Evolutionary conservation across 2,888 invertebrate species (phyloP).

Genomic region (Drosophila histrio): DNA sequence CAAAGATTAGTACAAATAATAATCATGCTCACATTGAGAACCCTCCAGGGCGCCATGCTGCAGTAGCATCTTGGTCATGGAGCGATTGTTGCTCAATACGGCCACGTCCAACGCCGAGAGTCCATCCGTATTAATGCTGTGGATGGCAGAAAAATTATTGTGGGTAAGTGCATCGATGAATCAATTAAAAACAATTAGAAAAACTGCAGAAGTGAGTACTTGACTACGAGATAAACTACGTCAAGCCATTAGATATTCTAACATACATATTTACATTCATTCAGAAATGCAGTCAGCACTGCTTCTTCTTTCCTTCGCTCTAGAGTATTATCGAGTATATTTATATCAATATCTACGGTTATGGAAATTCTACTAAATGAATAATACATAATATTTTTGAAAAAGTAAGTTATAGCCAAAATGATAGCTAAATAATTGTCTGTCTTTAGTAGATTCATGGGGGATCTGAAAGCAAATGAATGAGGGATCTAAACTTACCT

Average conservation of each 20-base stretch:
- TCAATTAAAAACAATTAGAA: background rate
- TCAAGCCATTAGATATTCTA: too few relatives aligned
- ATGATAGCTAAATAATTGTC: too few relatives aligned
- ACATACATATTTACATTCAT: too few relatives aligned
- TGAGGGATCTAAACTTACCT: slow-evolving; percentile 86
- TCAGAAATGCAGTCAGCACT: too few relatives aligned
- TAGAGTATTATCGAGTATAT: too few relatives aligned
- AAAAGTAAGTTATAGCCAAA: too few relatives aligned
- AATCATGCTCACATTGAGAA: slow-evolving; percentile 87
- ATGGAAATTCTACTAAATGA: too few relatives aligned
- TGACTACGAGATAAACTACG: background rate
- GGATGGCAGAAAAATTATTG: background rate
- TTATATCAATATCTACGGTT: too few relatives aligned
- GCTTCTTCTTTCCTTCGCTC: too few relatives aligned
- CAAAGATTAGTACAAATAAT: background rate
- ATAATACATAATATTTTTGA: too few relatives aligned
- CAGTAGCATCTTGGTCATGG: slow-evolving; percentile 95
- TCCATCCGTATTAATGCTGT: slow-evolving; percentile 94
- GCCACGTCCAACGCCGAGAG: slow-evolving; percentile 96
- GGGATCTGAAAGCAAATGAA: background rate
- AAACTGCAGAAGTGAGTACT: background rate
- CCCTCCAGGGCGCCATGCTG: slow-evolving; percentile 94
- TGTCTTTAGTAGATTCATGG: too few relatives aligned
- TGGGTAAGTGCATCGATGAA: background rate
- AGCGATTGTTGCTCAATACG: slow-evolving; percentile 94